Percentiles rank a stretch among this genome's conserved stretches.
Conservation (phyloP, 1,140 invertebrate species). For the Monochamus saltuarius region DNA sequence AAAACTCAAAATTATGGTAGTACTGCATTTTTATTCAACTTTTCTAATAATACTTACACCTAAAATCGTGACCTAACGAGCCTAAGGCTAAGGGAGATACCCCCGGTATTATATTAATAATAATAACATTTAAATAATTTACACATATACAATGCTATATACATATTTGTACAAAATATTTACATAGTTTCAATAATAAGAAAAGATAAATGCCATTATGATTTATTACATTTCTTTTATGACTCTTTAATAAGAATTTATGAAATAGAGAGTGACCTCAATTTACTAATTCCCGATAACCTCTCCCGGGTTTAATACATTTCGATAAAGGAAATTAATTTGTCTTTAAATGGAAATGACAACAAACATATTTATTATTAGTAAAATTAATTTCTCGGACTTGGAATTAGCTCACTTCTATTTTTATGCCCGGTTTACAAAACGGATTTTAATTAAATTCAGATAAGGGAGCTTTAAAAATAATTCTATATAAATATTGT, state of each 20-base stretch:
- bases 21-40: too few relatives aligned
- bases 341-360: not conserved
- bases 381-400: conserved; percentile 12
- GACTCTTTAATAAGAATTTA: too few relatives aligned
- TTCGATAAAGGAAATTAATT: conserved; percentile 18
- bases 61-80: too few relatives aligned
- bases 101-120: conserved; percentile 19
- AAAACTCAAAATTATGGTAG: too few relatives aligned
- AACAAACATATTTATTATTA: conserved; percentile 20
- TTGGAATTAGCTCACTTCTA: conserved; percentile 4
- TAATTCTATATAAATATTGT: too few relatives aligned
- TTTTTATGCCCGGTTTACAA: not conserved
- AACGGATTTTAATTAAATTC: too few relatives aligned
- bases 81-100: too few relatives aligned
- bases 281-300: conserved; percentile 11
- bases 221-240: too few relatives aligned
- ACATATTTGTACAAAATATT: conserved; percentile 18
- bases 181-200: conserved; percentile 3
- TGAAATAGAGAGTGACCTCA: conserved; percentile 1
- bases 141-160: conserved; percentile 18
- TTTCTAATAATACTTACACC: too few relatives aligned
- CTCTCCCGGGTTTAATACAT: conserved; percentile 13
- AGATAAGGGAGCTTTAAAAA: too few relatives aligned
- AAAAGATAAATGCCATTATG: too few relatives aligned
- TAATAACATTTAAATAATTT: conserved; percentile 27